phyloP scores from a whole-genome alignment of 2,888 invertebrate species.

The Caenorhabditis japonica region DNA sequence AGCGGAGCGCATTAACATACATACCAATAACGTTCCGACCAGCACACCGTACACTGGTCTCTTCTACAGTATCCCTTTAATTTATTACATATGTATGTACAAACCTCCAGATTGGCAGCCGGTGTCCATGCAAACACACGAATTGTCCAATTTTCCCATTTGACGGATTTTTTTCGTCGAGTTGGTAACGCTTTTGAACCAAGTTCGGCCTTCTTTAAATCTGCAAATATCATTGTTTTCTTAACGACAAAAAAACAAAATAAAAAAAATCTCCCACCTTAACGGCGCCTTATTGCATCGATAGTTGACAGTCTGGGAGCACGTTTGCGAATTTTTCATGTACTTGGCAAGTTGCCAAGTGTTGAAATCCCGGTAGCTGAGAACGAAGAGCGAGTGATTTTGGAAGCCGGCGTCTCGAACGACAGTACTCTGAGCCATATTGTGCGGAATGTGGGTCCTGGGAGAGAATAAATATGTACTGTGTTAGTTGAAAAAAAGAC shows the following conservation, averaged over 20 bases:
- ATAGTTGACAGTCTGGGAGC: conserved; percentile 62
- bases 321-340: conserved; percentile 53
- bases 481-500: too few relatives aligned
- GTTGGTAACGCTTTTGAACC: conserved; percentile 60
- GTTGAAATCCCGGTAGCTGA: conserved; percentile 65
- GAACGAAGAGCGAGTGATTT: conserved; percentile 55
- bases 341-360: conserved; percentile 54
- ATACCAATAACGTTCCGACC: too few relatives aligned
- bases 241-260: too few relatives aligned
- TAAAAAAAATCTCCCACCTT: too few relatives aligned
- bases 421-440: conserved; percentile 62
- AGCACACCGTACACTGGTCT: too few relatives aligned
- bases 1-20: too few relatives aligned
- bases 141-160: conserved; percentile 50
- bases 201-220: conserved; percentile 60
- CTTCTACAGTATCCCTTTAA: background rate
- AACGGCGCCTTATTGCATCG: conserved; percentile 66
- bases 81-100: background rate
- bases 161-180: conserved; percentile 47
- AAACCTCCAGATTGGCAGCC: conserved; percentile 60
- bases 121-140: conserved; percentile 57
- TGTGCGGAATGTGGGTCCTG: conserved; percentile 65
- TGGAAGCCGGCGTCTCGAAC: conserved; percentile 52
- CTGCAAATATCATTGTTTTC: conserved; percentile 46
- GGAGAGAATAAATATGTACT: background rate